These are phyloP conservation scores for Zenarchopterus dispar DNA, from an alignment of 2,797 vertebrate species.

Conservation along the genomic window DNA sequence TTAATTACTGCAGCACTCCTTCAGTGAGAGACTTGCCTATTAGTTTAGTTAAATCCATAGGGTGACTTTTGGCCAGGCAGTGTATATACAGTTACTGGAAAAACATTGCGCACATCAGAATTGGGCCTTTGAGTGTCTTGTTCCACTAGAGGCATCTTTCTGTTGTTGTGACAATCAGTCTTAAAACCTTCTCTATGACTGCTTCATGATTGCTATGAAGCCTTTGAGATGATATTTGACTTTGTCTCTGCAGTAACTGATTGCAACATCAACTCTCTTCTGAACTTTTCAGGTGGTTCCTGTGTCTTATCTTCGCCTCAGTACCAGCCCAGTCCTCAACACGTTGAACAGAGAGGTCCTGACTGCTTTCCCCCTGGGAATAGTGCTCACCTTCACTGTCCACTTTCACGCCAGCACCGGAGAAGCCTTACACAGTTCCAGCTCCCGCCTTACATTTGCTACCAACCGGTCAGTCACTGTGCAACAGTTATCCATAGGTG, in stretches of 20 bases:
- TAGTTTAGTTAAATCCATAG: too few relatives aligned
- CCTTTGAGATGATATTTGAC: constrained; percentile 19
- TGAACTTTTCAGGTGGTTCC: constrained; percentile 86
- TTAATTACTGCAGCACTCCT: too few relatives aligned
- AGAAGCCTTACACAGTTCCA: constrained; percentile 89
- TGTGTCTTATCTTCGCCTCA: constrained; percentile 91
- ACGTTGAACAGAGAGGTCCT: constrained; percentile 77
- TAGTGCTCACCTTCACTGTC: constrained; percentile 87
- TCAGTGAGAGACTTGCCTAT: too few relatives aligned
- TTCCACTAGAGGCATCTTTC: too few relatives aligned
- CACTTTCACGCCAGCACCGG: constrained; percentile 91
- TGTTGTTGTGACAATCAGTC: neutral
- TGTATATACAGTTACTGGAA: too few relatives aligned
- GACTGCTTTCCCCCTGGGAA: constrained; percentile 88
- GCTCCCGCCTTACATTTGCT: constrained; percentile 86
- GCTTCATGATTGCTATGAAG: neutral
- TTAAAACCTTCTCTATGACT: neutral
- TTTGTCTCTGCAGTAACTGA: constrained; percentile 10
- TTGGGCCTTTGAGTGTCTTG: too few relatives aligned
- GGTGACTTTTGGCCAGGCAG: too few relatives aligned
- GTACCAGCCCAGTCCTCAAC: constrained; percentile 84
- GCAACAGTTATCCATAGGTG: neutral
- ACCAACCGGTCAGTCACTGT: constrained; percentile 89
- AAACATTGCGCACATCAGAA: too few relatives aligned
- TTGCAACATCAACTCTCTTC: neutral